Evolutionary conservation across 2,113 vertebrate species (phyloP).

Genomic region (Leuciscus idus): DNA sequence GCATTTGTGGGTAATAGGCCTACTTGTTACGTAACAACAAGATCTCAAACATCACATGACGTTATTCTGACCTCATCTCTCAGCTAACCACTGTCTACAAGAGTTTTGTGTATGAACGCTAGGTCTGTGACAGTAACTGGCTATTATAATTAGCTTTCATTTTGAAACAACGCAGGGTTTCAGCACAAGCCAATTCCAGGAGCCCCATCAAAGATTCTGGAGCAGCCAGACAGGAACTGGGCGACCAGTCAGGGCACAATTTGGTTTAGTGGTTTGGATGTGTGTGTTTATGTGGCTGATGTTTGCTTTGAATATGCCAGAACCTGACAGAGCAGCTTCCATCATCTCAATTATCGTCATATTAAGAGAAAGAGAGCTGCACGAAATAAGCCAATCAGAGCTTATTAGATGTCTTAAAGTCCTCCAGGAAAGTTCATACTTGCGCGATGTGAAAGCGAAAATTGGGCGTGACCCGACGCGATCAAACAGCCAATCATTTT

Average conservation of each 20-base stretch:
- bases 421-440: not conserved
- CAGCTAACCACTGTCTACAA: constrained; percentile 36
- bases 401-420: not conserved
- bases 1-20: not conserved
- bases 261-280: not conserved
- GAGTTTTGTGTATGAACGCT: not conserved
- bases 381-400: not conserved
- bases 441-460: too few species aligned
- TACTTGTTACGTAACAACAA: constrained; percentile 33
- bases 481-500: too few species aligned
- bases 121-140: not conserved
- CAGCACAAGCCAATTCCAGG: not conserved
- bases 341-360: not conserved
- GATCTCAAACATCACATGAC: constrained; percentile 29
- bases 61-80: constrained; percentile 17
- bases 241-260: not conserved
- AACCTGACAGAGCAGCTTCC: not conserved
- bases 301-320: not conserved
- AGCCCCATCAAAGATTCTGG: not conserved
- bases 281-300: constrained; percentile 1
- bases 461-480: too few species aligned
- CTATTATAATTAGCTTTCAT: constrained; percentile 7
- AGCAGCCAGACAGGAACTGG: not conserved
- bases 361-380: constrained; percentile 1
- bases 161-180: not conserved